Base-by-base conservation (phyloP, 2,113 vertebrate species). In the Platysteira castanea region DNA sequence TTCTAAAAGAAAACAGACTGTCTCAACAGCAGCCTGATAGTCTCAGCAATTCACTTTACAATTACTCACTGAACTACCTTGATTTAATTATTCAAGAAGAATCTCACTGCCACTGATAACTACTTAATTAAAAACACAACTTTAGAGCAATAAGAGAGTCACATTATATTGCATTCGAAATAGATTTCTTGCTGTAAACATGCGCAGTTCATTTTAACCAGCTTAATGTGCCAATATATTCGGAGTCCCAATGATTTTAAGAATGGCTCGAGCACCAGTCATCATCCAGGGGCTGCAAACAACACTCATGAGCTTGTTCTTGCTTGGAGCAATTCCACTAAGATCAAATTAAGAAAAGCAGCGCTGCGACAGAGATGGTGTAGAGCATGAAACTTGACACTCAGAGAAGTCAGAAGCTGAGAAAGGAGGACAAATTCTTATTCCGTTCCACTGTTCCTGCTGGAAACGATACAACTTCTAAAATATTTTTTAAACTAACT, bases 51-150 rank as follows among this genome's bases (percentile, higher is more conserved):
- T 96, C 76, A 3, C 89, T 93, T 81, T 53, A 93, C 95, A 94
- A 97, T 97, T 96, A 97, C 90, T 97, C 93, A 96, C 90, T 92
- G 95, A 96, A 93, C 94, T 97, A 94, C 96, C 84, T 95, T 95
- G 93, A 95, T 97, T 97, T 97, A 97, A 96, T 97, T 96, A 97
- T 94, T 97, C 91, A 74, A 96, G 87, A 93, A 84, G 87, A 93
- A 96, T 91, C 86, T 89, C 77, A 15, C 84, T 71, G 67, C 80
- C 87, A 71, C 95, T 63, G 89, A 81, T 96, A 96, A 96, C 95
- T 93, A 90, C 84, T 96, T 96, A 94, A 97, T 96, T 97, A 97
- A 96, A 95, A 93, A 31, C 95, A 96, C 90, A 96, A 97, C 90
- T 97, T 94, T 83, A 94, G 84, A 91, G 89, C 95, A 95, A 93